Percentiles rank a stretch among this genome's conserved stretches.
Evolutionary conservation across 1,140 invertebrate genomes (phyloP).

Genomic region (Papilio xuthus): DNA sequence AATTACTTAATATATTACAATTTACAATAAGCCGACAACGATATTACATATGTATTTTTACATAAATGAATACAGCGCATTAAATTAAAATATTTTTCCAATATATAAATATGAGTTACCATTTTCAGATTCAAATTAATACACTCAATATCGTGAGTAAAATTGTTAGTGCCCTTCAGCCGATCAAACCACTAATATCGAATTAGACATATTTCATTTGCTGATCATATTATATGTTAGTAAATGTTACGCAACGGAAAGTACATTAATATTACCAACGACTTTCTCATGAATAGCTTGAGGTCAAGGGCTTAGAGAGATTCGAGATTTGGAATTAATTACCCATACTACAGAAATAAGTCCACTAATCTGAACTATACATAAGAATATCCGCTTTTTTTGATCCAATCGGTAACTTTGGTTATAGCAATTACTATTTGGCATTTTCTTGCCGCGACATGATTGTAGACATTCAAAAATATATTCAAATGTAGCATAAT

Average conservation of each 20-base stretch:
- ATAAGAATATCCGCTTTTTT: background rate
- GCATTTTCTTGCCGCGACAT: background rate
- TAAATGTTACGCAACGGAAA: constrained; percentile 11
- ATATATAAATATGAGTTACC: background rate
- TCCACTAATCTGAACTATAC: background rate
- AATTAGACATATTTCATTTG: constrained; percentile 13
- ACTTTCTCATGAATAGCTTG: constrained; percentile 6
- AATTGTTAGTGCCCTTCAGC: background rate
- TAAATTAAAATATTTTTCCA: background rate
- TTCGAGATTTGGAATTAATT: background rate
- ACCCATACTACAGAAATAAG: background rate
- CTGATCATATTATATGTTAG: background rate
- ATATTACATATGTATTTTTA: too few relatives aligned
- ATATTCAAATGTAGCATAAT: background rate
- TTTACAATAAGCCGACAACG: too few relatives aligned
- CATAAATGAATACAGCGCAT: too few relatives aligned
- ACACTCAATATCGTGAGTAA: background rate
- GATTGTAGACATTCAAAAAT: background rate
- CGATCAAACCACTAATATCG: background rate
- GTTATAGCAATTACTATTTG: background rate
- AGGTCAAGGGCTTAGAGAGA: background rate
- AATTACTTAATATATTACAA: too few relatives aligned
- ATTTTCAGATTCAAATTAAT: background rate
- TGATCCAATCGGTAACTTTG: background rate
- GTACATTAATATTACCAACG: constrained; percentile 17